phyloP scores from a whole-genome alignment of 2,113 vertebrate genomes.

The Neopipo cinnamomea region DNA sequence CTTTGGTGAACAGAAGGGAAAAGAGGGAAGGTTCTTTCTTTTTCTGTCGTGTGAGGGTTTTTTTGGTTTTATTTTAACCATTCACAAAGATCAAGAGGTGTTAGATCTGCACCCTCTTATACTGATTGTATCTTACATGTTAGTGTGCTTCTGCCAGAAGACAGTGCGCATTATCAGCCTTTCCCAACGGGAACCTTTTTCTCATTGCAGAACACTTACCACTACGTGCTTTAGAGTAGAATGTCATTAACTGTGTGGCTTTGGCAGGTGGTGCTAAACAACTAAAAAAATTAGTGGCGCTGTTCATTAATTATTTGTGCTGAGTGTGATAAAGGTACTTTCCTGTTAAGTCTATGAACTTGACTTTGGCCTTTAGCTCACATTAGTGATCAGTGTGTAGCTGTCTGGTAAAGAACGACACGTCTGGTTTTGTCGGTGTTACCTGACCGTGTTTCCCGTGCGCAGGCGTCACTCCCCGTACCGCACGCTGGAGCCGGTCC shows the following conservation, averaged over 20 bases:
- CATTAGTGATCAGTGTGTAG: not conserved
- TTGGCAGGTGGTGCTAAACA: not conserved
- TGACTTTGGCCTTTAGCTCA: not conserved
- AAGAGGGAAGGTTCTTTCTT: not conserved
- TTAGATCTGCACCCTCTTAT: not conserved
- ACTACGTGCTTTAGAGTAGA: not conserved
- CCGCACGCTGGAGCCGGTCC: slow-evolving; percentile 97
- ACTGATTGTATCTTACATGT: not conserved
- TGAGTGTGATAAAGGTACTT: not conserved
- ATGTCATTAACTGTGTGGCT: not conserved
- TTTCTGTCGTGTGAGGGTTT: not conserved
- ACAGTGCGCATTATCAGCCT: not conserved
- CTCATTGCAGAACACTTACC: not conserved
- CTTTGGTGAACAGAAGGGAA: not conserved
- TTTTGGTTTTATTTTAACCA: not conserved
- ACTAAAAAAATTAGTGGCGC: not conserved
- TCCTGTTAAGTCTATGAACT: not conserved
- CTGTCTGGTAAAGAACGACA: not conserved
- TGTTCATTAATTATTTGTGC: not conserved
- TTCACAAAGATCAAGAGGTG: not conserved
- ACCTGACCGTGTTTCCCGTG: not conserved
- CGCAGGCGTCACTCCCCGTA: slow-evolving; percentile 98
- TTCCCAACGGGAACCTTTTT: not conserved
- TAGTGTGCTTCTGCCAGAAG: not conserved
- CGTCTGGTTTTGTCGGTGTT: not conserved